A percentile compares a stretch with the other conserved stretches of the same genome.
Evolutionary conservation across 2,888 invertebrate genomes (phyloP).

Genomic region (Ochropacha duplaris): DNA sequence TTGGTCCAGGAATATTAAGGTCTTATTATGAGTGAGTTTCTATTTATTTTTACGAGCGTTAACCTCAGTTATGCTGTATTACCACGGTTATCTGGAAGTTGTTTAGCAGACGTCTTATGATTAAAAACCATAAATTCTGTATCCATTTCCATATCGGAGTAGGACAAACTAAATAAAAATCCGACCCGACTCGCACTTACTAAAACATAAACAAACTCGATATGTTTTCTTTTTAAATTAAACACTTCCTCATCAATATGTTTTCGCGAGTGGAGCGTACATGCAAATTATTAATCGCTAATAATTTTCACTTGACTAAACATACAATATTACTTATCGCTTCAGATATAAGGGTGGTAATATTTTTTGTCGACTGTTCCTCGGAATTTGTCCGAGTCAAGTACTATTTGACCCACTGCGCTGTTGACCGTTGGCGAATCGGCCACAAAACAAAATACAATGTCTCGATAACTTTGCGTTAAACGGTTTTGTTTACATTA

Average conservation of each 20-base stretch:
- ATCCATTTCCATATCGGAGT: slow-evolving; percentile 31
- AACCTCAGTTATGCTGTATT: neutral
- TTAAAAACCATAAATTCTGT: slow-evolving; percentile 1
- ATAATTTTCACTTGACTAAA: neutral
- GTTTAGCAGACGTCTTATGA: neutral
- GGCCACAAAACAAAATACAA: slow-evolving; percentile 36
- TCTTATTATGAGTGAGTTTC: neutral
- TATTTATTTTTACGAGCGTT: neutral
- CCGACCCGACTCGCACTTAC: slow-evolving; percentile 17
- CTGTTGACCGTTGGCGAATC: slow-evolving; percentile 20
- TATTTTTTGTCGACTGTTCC: neutral
- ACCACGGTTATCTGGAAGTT: neutral
- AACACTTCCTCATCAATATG: neutral
- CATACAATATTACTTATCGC: neutral
- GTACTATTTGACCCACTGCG: slow-evolving; percentile 18
- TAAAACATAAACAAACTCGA: slow-evolving; percentile 3
- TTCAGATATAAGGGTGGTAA: neutral
- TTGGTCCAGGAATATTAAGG: neutral
- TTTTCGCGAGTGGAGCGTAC: slow-evolving; percentile 1
- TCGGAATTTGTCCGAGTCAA: neutral
- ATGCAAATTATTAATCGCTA: neutral
- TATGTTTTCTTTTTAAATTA: slow-evolving; percentile 5
- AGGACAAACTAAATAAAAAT: slow-evolving; percentile 22
- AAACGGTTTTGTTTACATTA: slow-evolving; percentile 19
- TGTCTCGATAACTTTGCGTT: slow-evolving; percentile 36